Percentiles rank a stretch among this genome's conserved stretches.
phyloP scores from a whole-genome alignment of 2,113 vertebrate species.

The Kobus ellipsiprymnus region DNA sequence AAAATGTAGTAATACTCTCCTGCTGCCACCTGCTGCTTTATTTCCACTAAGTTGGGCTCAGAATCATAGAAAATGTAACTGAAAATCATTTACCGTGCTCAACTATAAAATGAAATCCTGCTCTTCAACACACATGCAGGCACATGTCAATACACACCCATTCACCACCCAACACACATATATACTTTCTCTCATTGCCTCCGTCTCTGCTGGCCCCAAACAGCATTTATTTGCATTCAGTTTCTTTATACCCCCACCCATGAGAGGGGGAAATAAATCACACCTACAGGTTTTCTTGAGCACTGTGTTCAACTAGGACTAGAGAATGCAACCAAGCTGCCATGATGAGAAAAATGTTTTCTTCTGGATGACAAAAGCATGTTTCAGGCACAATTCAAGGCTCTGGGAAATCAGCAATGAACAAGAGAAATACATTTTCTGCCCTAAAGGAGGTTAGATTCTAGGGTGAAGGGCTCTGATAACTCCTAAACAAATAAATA shows the following conservation, averaged over 20 bases:
- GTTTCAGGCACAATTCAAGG: not conserved
- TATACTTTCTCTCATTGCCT: not conserved
- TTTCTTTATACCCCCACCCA: not conserved
- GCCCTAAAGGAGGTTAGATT: not conserved
- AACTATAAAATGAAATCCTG: not conserved
- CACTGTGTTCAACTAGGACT: not conserved
- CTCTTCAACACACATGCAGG: not conserved
- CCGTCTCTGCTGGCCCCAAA: not conserved
- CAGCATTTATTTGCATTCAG: not conserved
- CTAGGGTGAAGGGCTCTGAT: not conserved
- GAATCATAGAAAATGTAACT: not conserved
- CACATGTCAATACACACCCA: not conserved
- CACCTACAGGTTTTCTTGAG: not conserved
- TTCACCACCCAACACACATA: not conserved
- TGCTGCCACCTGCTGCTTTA: conserved; percentile 50
- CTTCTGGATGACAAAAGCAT: not conserved
- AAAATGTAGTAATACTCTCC: not conserved
- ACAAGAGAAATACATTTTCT: not conserved
- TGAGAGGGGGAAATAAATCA: not conserved
- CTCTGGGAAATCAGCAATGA: not conserved
- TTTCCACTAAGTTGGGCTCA: not conserved
- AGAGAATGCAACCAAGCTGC: not conserved
- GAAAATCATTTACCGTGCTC: not conserved
- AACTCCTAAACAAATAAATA: not conserved
- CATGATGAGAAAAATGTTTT: not conserved